Percentiles rank a stretch among this genome's conserved stretches.
phyloP scores from a whole-genome alignment of 2,113 vertebrate genomes.

The Prinia subflava region DNA sequence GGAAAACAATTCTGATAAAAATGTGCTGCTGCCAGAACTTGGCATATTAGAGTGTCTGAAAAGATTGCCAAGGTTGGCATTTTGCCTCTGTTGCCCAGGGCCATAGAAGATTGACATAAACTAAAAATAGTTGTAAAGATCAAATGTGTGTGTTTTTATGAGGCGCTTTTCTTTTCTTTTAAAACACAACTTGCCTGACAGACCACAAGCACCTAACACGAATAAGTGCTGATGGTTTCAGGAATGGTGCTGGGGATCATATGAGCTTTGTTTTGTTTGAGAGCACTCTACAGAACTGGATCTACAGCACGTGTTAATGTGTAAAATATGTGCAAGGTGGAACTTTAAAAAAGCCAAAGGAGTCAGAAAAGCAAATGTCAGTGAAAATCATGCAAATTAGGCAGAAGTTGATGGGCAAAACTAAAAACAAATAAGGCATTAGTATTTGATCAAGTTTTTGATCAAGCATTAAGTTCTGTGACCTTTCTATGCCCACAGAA shows the following conservation, averaged over 20 bases:
- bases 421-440: not conserved
- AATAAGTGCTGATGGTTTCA: not conserved
- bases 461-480: not conserved
- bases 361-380: not conserved
- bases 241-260: not conserved
- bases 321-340: not conserved
- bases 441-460: not conserved
- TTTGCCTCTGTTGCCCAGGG: conserved; percentile 46
- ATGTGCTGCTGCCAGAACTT: conserved; percentile 53
- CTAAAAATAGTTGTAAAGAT: conserved; percentile 67
- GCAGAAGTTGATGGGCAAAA: not conserved
- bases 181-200: not conserved
- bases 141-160: conserved; percentile 11
- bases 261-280: not conserved
- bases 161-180: not conserved
- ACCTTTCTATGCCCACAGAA: not conserved
- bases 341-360: not conserved
- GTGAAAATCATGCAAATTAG: not conserved
- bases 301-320: not conserved
- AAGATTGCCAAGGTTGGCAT: conserved; percentile 67
- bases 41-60: conserved; percentile 57
- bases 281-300: not conserved
- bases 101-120: conserved; percentile 48
- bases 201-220: not conserved
- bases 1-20: conserved; percentile 68